Evolutionary conservation across 2,113 vertebrate species (phyloP).

Genomic region (Chelonoidis abingdonii): DNA sequence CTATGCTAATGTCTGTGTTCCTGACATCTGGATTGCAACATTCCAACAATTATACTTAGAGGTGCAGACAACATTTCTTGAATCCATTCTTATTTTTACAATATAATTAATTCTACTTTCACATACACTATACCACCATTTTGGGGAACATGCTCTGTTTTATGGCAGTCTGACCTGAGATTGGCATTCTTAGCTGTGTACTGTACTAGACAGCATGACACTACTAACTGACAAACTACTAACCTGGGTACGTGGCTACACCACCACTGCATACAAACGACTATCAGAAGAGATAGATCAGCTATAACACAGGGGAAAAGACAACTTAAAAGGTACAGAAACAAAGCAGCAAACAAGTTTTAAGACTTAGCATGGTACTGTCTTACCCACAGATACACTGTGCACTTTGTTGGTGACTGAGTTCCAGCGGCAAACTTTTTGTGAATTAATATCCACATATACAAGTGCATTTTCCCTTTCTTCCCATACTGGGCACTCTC

Average conservation of each 20-base stretch:
- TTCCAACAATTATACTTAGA: no score
- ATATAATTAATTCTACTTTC: no score
- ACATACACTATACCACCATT: no score
- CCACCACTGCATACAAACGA: background rate
- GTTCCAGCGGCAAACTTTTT: conserved; percentile 86
- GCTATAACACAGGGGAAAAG: background rate
- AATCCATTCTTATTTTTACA: no score
- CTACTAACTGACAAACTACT: background rate
- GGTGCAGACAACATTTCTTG: no score
- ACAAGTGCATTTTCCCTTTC: conserved; percentile 82
- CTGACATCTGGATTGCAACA: no score
- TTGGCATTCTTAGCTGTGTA: no score
- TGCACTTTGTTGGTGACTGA: conserved; percentile 78
- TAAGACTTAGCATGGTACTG: background rate
- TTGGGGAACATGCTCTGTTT: no score
- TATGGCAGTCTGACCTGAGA: no score
- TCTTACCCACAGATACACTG: conserved; percentile 81
- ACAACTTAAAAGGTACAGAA: background rate
- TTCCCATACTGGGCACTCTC: conserved; percentile 90
- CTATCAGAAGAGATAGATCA: background rate
- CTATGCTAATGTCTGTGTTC: no score
- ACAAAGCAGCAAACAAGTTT: fast-evolving
- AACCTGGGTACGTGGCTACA: background rate
- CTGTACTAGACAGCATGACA: no score
- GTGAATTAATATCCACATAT: conserved; percentile 85